Base-by-base conservation (phyloP, 2,888 invertebrate genomes). In the Lomographa bimaculata region DNA sequence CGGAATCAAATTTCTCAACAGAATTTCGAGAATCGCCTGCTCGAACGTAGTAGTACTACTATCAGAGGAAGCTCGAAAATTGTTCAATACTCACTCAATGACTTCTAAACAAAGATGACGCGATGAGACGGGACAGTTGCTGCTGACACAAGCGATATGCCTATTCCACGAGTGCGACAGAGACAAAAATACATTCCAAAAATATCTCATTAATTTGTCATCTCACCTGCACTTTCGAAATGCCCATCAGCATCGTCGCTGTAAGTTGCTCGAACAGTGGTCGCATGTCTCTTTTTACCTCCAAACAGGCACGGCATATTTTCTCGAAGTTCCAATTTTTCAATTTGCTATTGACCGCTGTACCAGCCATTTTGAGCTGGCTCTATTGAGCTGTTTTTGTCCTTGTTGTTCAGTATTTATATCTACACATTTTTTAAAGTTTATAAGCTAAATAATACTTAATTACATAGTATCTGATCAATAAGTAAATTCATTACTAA, bases 201-300 rank as follows among this genome's bases (percentile, higher is more conserved):
- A 83, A 79, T 81, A 75, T 68, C 63, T 61, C 53, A 63, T 36
- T 67, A 65, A 72, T 67, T 72, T 67, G 71, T 71, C 70, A 70
- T 77, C 79, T 87, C 77, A 91, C 91, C 77, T 90, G 89, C 50
- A 92, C 90, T 71, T 90, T 90, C 39, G 92, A 90, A 73, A 91
- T 91, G 51, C 91, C 91, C 91, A 91, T 92, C 55, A 92, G 59
- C 92, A 92, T 92, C 51, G 92, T 91, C 7, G 92, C 91, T 21
- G 92, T 91, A 50, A 91, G 90, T 67, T 92, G 92, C 52, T 91
- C 91, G 61, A 92, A 92, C 43, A 92, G 67, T 12, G 92, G 92
- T 54, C 92, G 80, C 92, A 92, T 92, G 61, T 92, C 92, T 64
- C 91, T 92, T 64, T 92, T 92, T 57, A 90, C 85, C 53, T 90